phyloP scores from a whole-genome alignment of 2,888 invertebrate species.

The Microctonus brassicae region DNA sequence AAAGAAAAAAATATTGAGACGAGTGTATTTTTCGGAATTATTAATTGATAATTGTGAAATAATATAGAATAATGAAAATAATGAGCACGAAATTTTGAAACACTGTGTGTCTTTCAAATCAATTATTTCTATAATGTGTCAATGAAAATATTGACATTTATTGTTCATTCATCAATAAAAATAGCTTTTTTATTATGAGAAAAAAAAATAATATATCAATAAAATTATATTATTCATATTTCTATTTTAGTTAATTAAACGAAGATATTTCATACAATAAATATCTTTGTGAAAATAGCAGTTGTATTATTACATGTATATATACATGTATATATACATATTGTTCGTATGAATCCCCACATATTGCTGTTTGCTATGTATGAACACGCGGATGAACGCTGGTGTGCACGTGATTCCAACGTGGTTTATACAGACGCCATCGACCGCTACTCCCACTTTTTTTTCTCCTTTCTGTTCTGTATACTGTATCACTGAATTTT shows the following conservation, averaged over 20 bases:
- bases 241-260: not conserved
- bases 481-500: slow-evolving; percentile 30
- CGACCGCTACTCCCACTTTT: slow-evolving; percentile 61
- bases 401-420: slow-evolving; percentile 67
- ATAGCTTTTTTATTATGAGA: not conserved
- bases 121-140: too few relatives aligned
- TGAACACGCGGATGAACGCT: slow-evolving; percentile 66
- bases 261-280: not conserved
- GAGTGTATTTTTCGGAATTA: too few relatives aligned
- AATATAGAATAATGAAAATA: too few relatives aligned
- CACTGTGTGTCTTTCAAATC: too few relatives aligned
- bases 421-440: slow-evolving; percentile 61
- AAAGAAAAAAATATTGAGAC: too few relatives aligned
- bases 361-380: slow-evolving; percentile 8
- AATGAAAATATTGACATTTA: not conserved
- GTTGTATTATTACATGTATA: not conserved
- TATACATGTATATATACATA: not conserved
- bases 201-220: not conserved
- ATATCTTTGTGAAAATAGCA: not conserved
- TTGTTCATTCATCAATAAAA: too few relatives aligned
- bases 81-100: too few relatives aligned
- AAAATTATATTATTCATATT: not conserved
- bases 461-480: slow-evolving; percentile 37
- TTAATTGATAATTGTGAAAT: too few relatives aligned
- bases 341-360: not conserved